Conservation (phyloP, 1,140 invertebrate genomes). For the Aricia agestis region DNA sequence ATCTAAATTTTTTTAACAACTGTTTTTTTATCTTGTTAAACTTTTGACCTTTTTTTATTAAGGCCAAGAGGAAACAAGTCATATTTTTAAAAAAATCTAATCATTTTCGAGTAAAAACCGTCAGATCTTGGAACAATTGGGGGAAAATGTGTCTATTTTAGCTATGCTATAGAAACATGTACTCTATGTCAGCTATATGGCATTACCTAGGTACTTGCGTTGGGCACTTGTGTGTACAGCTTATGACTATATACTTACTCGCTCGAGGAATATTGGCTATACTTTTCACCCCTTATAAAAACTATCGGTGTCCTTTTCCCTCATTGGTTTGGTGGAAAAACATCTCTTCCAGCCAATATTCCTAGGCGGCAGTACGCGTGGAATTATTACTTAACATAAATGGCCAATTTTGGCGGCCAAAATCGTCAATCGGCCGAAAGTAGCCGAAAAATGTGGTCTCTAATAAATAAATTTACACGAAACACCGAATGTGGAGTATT, state of each 20-base stretch:
- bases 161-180: background rate
- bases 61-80: too few species aligned
- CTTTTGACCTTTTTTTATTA: too few species aligned
- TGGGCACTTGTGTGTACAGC: slow-evolving; percentile 24
- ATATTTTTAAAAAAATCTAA: too few species aligned
- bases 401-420: background rate
- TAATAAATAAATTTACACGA: too few species aligned
- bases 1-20: too few species aligned
- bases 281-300: background rate
- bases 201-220: slow-evolving; percentile 33
- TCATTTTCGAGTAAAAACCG: too few species aligned
- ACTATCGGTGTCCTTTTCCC: too few species aligned
- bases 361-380: background rate
- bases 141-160: background rate
- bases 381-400: slow-evolving; percentile 8
- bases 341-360: background rate
- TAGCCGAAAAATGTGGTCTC: background rate
- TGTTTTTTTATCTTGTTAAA: too few species aligned
- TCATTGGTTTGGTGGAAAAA: too few species aligned
- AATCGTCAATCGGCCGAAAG: background rate
- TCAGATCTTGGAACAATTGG: background rate
- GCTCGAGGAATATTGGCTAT: background rate
- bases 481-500: too few species aligned
- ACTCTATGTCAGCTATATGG: slow-evolving; percentile 26
- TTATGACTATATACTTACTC: slow-evolving; percentile 15